Percentiles rank a stretch among this genome's conserved stretches.
Conservation (phyloP, 1,140 invertebrate genomes). For the Anastrepha ludens region DNA sequence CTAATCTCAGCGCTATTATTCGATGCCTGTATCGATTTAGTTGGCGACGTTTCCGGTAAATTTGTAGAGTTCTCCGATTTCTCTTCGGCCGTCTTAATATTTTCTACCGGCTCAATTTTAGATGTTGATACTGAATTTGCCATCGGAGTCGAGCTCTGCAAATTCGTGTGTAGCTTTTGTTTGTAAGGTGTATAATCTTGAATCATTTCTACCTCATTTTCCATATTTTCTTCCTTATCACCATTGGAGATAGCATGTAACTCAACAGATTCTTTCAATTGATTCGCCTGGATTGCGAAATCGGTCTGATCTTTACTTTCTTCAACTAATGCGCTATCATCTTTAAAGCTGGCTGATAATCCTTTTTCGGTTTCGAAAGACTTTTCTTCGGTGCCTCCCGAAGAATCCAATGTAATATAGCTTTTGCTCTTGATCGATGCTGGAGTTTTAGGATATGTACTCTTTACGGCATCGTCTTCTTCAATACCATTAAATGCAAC, state of each 20-base stretch:
- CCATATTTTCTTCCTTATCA: not conserved
- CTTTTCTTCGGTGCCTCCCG: not conserved
- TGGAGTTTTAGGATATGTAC: constrained; percentile 65
- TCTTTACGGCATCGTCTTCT: constrained; percentile 56
- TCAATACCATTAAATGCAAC: constrained; percentile 58
- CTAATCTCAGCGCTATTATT: not conserved
- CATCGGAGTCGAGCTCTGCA: not conserved
- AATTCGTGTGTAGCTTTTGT: not conserved
- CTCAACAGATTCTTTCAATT: not conserved
- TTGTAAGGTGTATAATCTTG: not conserved
- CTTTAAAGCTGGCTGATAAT: constrained; percentile 1
- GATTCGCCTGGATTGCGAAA: not conserved
- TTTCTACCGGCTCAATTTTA: not conserved
- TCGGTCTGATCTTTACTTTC: not conserved
- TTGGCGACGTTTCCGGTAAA: not conserved
- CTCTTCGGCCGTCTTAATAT: not conserved
- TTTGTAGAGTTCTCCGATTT: not conserved
- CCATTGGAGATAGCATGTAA: not conserved
- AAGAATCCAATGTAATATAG: constrained; percentile 34
- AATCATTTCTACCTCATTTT: not conserved
- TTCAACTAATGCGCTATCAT: not conserved
- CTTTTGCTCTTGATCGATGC: constrained; percentile 54
- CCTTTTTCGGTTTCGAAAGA: not conserved
- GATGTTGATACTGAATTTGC: constrained; percentile 8
- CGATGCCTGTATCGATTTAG: not conserved